Conservation (phyloP, 2,113 vertebrate species). For the Cyphomyrus plagiostoma region DNA sequence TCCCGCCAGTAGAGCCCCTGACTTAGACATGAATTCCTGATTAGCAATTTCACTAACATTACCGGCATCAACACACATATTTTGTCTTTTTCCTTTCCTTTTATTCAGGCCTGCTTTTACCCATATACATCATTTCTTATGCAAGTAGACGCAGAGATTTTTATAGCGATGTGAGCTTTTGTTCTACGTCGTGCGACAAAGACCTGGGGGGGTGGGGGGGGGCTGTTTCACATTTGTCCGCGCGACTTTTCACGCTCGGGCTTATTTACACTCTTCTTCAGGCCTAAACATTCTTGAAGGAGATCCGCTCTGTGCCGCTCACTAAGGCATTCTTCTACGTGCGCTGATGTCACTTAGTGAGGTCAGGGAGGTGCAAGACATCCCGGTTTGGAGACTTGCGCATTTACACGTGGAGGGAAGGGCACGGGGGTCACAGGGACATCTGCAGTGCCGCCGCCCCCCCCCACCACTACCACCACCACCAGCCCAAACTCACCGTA, state of each 20-base stretch:
- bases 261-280: neutral
- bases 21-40: constrained; percentile 31
- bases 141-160: neutral
- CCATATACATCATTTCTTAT: neutral
- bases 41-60: constrained; percentile 30
- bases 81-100: neutral
- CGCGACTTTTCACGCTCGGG: neutral
- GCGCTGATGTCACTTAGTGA: neutral
- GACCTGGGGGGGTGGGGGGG: neutral
- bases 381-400: neutral
- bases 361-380: neutral
- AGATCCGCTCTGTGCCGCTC: neutral
- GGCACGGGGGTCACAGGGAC: neutral
- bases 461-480: neutral
- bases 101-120: neutral
- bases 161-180: neutral
- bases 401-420: neutral
- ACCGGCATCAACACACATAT: neutral
- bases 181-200: neutral
- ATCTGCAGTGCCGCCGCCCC: neutral
- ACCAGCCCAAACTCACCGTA: constrained; percentile 79
- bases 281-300: neutral
- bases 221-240: neutral
- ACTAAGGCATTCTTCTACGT: neutral
- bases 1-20: constrained; percentile 23